Evolutionary conservation across 2,113 vertebrate species (phyloP), one percentile per base, ranked within the genome.

Genomic region (Lucifuga dentata): DNA sequence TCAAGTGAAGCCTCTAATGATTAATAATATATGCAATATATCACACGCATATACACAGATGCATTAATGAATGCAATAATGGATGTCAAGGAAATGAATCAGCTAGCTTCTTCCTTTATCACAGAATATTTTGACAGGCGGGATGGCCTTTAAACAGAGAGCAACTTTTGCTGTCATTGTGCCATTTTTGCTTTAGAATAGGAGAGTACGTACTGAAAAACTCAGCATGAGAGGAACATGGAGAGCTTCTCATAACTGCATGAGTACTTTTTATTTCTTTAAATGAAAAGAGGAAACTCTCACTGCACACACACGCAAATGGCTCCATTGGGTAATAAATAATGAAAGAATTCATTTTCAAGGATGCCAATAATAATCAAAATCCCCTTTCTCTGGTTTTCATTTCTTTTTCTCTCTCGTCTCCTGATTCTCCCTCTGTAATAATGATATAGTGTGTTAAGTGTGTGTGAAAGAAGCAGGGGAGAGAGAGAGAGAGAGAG

Each of bases 281-380:
- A 67, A 62, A 76, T 53, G 68, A 69, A 76, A 62, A 32, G n/a
- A 46, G 5, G 59, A 62, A 40, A 20, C 35, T 16, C 55, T 55
- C 45, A 4, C 23, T 29, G 2, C 17, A 57, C 33, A 23, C 51
- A 35, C 15, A 19, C 26, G 63, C n/a, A 24, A 41, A 36, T 21
- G 16, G 44, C 71, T 83, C 68, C 36, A 55, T 2, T 41, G 68
- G 80, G 61, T 69, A 76, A 84, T 63, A 69, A 75, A 78, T 68
- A 63, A 81, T 73, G 73, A 74, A 83, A 48, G 57, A 71, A 68
- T 81, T 87, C 50, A 71, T 69, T 87, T 79, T 79, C 63, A 69
- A 81, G 59, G 49, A 29, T 12, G 24, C 29, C 56, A 57, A 41
- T 70, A 77, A 73, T 77, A 81, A 80, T 72, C 48, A 70, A 64